Conservation (phyloP, 2,888 invertebrate species). For the Agrochola macilenta region DNA sequence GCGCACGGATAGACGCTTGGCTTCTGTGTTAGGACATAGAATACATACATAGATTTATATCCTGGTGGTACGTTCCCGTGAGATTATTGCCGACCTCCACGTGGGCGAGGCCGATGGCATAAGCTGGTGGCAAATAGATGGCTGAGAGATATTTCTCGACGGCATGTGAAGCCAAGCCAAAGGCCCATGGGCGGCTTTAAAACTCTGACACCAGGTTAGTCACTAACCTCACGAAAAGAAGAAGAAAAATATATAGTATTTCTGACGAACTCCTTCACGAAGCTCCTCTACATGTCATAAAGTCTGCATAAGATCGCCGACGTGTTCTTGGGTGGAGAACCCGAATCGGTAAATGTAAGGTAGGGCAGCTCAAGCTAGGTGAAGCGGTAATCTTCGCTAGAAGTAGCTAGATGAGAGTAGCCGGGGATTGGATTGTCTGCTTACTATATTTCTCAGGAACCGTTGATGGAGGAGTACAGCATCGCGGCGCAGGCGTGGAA, state of each 20-base stretch:
- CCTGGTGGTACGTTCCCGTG: background rate
- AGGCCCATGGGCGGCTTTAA: too few species aligned
- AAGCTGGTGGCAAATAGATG: background rate
- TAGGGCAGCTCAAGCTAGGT: background rate
- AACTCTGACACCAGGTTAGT: too few species aligned
- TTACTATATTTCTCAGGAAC: conserved; percentile 92
- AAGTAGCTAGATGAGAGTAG: background rate
- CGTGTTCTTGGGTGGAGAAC: background rate
- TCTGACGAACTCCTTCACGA: background rate
- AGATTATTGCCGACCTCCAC: background rate
- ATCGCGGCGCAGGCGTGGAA: conserved; percentile 99
- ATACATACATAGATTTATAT: background rate
- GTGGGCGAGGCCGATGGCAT: background rate
- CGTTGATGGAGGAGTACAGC: conserved; percentile 99
- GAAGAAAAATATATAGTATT: background rate
- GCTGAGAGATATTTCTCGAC: too few species aligned
- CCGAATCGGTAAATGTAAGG: background rate
- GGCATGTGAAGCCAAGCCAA: too few species aligned
- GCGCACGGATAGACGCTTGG: background rate
- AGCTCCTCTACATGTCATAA: too few species aligned
- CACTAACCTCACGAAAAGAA: too few species aligned
- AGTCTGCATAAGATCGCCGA: background rate
- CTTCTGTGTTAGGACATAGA: background rate
- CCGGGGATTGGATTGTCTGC: background rate
- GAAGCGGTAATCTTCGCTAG: background rate